Conservation (phyloP, 2,888 invertebrate genomes). For the Melanophora roralis region DNA sequence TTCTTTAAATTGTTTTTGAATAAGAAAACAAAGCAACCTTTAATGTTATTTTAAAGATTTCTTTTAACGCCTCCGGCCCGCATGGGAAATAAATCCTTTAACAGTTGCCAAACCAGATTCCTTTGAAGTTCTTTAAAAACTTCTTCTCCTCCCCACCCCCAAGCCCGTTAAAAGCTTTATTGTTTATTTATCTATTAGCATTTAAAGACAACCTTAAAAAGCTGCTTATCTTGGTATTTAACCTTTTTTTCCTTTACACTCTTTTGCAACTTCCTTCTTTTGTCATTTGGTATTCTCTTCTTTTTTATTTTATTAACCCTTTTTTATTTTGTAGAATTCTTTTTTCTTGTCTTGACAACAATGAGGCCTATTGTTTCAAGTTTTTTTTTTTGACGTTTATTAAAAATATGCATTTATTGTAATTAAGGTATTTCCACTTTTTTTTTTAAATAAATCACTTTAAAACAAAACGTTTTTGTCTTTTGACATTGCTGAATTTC, state of each 20-base stretch:
- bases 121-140: conserved; percentile 31
- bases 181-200: conserved; percentile 46
- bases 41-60: conserved; percentile 11
- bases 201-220: conserved; percentile 24
- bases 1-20: not conserved
- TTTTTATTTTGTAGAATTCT: not conserved
- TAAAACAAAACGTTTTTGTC: not conserved
- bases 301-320: not conserved
- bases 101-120: conserved; percentile 14
- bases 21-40: not conserved
- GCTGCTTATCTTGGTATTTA: conserved; percentile 29
- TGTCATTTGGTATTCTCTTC: not conserved
- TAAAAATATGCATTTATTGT: conserved; percentile 43
- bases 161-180: conserved; percentile 8
- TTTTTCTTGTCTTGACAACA: not conserved
- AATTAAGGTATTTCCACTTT: conserved; percentile 52
- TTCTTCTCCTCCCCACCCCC: not conserved
- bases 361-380: conserved; percentile 20
- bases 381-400: conserved; percentile 1
- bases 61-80: not conserved
- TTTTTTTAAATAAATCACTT: conserved; percentile 43
- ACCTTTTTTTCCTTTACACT: not conserved
- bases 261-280: not conserved
- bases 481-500: not conserved
- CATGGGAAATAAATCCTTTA: not conserved